These are phyloP conservation scores for Chrysodeixis includens DNA, from an alignment of 2,888 invertebrate species.

Conservation along the genomic window DNA sequence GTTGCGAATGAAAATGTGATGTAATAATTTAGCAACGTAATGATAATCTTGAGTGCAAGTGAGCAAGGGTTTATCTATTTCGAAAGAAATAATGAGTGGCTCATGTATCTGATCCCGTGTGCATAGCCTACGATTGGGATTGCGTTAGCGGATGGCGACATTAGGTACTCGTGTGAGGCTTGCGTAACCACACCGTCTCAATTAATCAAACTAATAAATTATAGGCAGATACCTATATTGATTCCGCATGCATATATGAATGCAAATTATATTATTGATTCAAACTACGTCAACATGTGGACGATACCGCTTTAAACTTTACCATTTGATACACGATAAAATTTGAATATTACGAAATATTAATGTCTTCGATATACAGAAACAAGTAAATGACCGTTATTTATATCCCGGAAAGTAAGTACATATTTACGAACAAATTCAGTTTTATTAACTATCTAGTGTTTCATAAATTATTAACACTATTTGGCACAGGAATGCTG, in stretches of 20 bases:
- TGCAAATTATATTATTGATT: conserved; percentile 18
- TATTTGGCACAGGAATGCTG: conserved; percentile 79
- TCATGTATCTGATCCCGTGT: conserved; percentile 60
- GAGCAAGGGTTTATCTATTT: conserved; percentile 55
- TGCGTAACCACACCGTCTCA: conserved; percentile 46
- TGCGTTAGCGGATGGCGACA: conserved; percentile 59
- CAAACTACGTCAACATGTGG: background rate
- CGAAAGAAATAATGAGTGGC: conserved; percentile 58
- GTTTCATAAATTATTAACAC: conserved; percentile 65
- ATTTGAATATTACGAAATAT: conserved; percentile 13
- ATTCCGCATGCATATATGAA: conserved; percentile 20
- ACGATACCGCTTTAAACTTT: background rate
- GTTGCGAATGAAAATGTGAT: conserved; percentile 31
- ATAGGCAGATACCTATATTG: conserved; percentile 14
- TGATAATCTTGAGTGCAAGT: conserved; percentile 44
- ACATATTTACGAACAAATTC: conserved; percentile 48
- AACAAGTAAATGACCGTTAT: conserved; percentile 24
- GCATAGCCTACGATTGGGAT: conserved; percentile 56
- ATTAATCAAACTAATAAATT: conserved; percentile 54
- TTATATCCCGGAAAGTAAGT: conserved; percentile 18
- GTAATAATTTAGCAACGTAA: conserved; percentile 50
- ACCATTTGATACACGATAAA: conserved; percentile 4
- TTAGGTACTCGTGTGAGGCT: conserved; percentile 30
- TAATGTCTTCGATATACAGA: conserved; percentile 17
- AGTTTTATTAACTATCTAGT: conserved; percentile 58